A percentile compares a stretch with the other conserved stretches of the same genome.
Conservation (phyloP, 2,113 vertebrate species). For the Atractosteus spatula region DNA sequence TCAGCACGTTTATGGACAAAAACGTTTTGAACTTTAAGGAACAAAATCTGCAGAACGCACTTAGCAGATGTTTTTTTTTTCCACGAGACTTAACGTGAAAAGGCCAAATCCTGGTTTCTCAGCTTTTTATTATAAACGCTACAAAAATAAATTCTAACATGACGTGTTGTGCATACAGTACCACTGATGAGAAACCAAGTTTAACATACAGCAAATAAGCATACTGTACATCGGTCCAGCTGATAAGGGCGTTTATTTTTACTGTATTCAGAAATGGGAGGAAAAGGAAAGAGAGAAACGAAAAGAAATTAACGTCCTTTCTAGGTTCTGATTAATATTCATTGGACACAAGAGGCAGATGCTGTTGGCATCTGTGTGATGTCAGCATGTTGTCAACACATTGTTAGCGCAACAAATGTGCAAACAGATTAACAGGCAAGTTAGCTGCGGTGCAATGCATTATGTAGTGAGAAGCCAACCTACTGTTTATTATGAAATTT, state of each 20-base stretch:
- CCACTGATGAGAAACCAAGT: too few species aligned
- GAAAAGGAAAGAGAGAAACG: constrained; percentile 21
- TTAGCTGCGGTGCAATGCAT: constrained; percentile 40
- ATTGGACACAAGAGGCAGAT: constrained; percentile 56
- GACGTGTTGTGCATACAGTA: too few species aligned
- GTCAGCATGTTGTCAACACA: constrained; percentile 68
- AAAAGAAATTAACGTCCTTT: not conserved
- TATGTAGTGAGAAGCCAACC: constrained; percentile 47
- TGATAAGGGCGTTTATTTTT: not conserved
- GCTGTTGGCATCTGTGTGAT: constrained; percentile 64
- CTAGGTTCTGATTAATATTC: constrained; percentile 45
- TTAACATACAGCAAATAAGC: too few species aligned
- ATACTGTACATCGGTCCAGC: not conserved
- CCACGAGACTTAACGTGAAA: too few species aligned
- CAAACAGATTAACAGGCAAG: constrained; percentile 50
- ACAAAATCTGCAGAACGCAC: too few species aligned
- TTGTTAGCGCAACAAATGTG: constrained; percentile 60
- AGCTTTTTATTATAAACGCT: too few species aligned
- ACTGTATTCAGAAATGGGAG: constrained; percentile 2
- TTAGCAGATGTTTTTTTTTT: too few species aligned
- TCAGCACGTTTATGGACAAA: too few species aligned
- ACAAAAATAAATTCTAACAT: too few species aligned
- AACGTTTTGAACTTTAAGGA: too few species aligned
- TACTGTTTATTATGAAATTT: constrained; percentile 8
- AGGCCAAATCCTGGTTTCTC: too few species aligned